A percentile compares a stretch with the other conserved stretches of the same genome.
These are phyloP conservation scores for Acrobasis repandana DNA, from an alignment of 2,888 invertebrate species.

Conservation along the genomic window DNA sequence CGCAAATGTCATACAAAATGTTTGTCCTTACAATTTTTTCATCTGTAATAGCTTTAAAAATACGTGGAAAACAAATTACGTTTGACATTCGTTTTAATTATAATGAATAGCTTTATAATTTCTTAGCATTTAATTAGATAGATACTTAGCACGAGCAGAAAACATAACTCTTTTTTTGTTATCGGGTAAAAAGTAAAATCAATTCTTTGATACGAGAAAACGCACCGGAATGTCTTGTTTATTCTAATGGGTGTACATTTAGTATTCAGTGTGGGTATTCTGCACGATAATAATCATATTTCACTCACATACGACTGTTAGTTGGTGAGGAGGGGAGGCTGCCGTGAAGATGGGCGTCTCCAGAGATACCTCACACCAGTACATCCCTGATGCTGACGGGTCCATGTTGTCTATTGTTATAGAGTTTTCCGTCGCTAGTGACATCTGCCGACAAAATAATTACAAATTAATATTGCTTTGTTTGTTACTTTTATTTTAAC, in stretches of 20 bases:
- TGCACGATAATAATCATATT: slow-evolving; percentile 30
- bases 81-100: no score
- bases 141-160: no score
- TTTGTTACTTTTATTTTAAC: no score
- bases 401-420: slow-evolving; percentile 89
- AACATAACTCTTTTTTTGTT: no score
- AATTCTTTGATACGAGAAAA: background rate
- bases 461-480: no score
- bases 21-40: no score
- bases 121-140: no score
- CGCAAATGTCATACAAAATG: no score
- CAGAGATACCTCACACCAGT: slow-evolving; percentile 92
- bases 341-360: slow-evolving; percentile 93
- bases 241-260: slow-evolving; percentile 44
- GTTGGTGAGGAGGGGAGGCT: slow-evolving; percentile 88
- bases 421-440: slow-evolving; percentile 72
- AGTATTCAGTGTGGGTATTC: slow-evolving; percentile 41
- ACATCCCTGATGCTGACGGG: slow-evolving; percentile 89
- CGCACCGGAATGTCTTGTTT: slow-evolving; percentile 46
- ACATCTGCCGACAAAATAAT: slow-evolving; percentile 56
- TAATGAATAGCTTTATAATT: no score
- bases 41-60: no score
- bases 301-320: slow-evolving; percentile 91
- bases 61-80: no score
- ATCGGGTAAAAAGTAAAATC: background rate